Evolutionary conservation across 2,113 vertebrate species (phyloP), one percentile per base, ranked within the genome.

Genomic region (Promerops cafer): DNA sequence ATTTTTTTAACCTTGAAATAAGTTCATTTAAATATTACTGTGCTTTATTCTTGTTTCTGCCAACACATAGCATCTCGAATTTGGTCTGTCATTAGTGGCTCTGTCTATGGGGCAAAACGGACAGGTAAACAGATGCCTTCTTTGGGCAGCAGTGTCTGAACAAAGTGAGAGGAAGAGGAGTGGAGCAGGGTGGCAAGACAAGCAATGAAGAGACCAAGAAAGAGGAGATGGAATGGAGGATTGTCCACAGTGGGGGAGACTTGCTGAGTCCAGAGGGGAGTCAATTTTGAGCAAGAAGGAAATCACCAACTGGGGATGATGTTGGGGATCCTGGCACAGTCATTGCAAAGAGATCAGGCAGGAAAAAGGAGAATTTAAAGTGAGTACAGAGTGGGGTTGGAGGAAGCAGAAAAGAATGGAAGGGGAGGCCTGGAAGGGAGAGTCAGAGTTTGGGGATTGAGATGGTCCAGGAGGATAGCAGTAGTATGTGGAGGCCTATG

Each of bases 21-120:
- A 59, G 8, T 49, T 75, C 64, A 28, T 68, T 82, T 42, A 72
- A 37, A 71, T 14, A 11, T 26, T 88, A 37, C 7, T 57, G 10
- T 52, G 3, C n/a, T 91, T 79, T 90, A 28, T 69, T 84, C 45
- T 49, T 83, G 19, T 89, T 89, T 89, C 61, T 89, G 57, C n/a
- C 10, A 52, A 76, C 26, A 72, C 0, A 5, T 74, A 39, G 15
- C 35, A 21, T 65, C 53, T 85, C 14, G 20, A 30, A 79, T 69
- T 93, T 87, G 11, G 8, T 47, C 42, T 82, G 13, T 9, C 0
- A 0, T 47, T 27, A 47, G 7, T 40, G 19, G 8, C 8, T 64
- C 47, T 83, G 42, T 44, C 26, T 45, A 11, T 37, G 26, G 20
- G 13, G 12, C 24, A 53, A 60, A 68, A 53, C 9, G 23, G 52